These are phyloP conservation scores for Drosophila pectinifera DNA, from an alignment of 1,140 invertebrate genomes.

Conservation along the genomic window DNA sequence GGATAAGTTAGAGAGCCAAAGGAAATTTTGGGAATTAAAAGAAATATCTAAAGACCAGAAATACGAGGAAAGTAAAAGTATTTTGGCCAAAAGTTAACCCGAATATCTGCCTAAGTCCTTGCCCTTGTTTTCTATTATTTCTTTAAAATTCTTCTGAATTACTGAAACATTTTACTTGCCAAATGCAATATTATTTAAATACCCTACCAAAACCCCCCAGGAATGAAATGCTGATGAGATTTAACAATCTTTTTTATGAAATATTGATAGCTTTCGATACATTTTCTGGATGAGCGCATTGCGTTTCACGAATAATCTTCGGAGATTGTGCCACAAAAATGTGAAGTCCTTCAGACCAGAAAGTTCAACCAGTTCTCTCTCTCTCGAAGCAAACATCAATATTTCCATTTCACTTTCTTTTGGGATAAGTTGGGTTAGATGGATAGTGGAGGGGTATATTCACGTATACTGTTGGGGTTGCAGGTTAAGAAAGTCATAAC, in stretches of 20 bases:
- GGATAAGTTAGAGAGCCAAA: neutral
- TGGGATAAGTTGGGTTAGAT: no score
- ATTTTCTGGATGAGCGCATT: neutral
- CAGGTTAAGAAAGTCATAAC: neutral
- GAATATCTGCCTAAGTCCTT: no score
- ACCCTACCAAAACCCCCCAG: no score
- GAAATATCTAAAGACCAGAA: neutral
- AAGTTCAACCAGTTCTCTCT: constrained; percentile 14
- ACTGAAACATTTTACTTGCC: no score
- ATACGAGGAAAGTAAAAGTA: no score
- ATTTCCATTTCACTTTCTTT: neutral
- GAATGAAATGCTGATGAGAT: neutral
- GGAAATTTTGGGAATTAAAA: neutral
- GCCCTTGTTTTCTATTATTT: no score
- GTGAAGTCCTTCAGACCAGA: constrained; percentile 9
- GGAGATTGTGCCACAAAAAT: neutral
- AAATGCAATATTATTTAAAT: no score
- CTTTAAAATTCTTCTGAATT: no score
- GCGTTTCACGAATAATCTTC: constrained; percentile 1
- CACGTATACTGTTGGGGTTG: no score
- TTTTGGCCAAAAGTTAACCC: no score
- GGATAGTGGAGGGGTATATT: neutral
- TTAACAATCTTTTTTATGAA: constrained; percentile 14
- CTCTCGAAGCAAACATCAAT: constrained; percentile 16
- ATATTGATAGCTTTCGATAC: constrained; percentile 16